phyloP scores from a whole-genome alignment of 2,113 vertebrate genomes.

The Anarhynchus alexandrinus region DNA sequence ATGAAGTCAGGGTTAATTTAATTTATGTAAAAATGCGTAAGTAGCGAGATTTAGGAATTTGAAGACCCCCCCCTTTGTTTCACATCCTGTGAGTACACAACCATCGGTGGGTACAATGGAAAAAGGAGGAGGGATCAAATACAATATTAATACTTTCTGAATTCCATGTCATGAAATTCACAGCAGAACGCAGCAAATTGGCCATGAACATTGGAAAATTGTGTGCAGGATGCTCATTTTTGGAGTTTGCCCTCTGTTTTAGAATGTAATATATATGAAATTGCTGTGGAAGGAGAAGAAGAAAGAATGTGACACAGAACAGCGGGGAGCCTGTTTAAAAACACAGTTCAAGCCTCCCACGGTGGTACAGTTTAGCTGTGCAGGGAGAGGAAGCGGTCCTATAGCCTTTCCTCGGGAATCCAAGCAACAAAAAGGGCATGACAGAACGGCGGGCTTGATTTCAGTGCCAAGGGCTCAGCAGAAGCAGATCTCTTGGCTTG shows the following conservation, averaged over 20 bases:
- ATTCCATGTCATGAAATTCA: slow-evolving; percentile 21
- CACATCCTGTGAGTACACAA: neutral
- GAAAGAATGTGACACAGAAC: slow-evolving; percentile 47
- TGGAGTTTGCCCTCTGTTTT: slow-evolving; percentile 54
- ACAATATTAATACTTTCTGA: neutral
- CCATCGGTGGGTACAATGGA: neutral
- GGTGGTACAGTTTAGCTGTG: neutral
- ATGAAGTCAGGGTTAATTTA: neutral
- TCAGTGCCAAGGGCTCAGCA: slow-evolving; percentile 53
- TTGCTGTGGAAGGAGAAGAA: slow-evolving; percentile 44
- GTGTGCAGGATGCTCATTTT: slow-evolving; percentile 38
- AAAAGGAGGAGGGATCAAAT: neutral
- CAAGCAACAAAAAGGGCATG: slow-evolving; percentile 59
- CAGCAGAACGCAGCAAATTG: slow-evolving; percentile 38
- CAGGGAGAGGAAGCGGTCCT: neutral
- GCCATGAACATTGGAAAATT: slow-evolving; percentile 39
- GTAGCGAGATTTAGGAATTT: neutral
- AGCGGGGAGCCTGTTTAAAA: slow-evolving; percentile 65
- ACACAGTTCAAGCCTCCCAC: slow-evolving; percentile 25
- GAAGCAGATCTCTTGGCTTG: slow-evolving; percentile 54
- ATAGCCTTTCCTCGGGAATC: slow-evolving; percentile 43
- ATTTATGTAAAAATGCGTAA: neutral
- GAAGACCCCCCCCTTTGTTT: neutral
- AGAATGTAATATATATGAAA: slow-evolving; percentile 52
- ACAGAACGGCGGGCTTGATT: slow-evolving; percentile 48